A percentile compares a stretch with the other conserved stretches of the same genome.
Evolutionary conservation across 1,140 invertebrate species (phyloP).

Genomic region (Matsumurasca onukii): DNA sequence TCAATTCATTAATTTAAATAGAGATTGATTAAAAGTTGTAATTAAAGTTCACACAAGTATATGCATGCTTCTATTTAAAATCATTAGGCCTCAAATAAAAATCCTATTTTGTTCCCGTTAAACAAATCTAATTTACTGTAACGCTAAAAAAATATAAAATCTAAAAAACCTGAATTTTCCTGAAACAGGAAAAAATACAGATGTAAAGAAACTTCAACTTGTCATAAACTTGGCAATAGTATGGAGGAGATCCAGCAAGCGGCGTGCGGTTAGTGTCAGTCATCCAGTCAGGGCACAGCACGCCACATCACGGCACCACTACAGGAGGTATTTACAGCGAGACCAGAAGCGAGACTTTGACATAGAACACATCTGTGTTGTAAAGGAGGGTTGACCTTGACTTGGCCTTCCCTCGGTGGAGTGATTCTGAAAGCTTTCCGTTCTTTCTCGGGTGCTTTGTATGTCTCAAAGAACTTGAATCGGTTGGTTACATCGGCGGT

Average conservation of each 20-base stretch:
- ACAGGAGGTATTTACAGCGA: constrained; percentile 19
- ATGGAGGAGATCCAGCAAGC: neutral
- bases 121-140: too few relatives aligned
- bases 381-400: constrained; percentile 52
- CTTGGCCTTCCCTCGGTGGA: constrained; percentile 73
- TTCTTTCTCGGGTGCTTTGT: constrained; percentile 67
- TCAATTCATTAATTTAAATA: too few relatives aligned
- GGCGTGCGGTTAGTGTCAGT: neutral
- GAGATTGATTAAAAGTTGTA: too few relatives aligned
- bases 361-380: constrained; percentile 21
- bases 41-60: too few relatives aligned
- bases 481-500: constrained; percentile 79
- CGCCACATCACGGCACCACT: constrained; percentile 10
- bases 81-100: too few relatives aligned
- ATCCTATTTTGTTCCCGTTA: too few relatives aligned
- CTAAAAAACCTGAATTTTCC: too few relatives aligned
- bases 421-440: constrained; percentile 81
- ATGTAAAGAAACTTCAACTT: too few relatives aligned
- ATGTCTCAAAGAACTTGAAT: constrained; percentile 91
- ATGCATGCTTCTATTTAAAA: too few relatives aligned
- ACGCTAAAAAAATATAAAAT: too few relatives aligned
- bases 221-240: too few relatives aligned
- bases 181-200: too few relatives aligned
- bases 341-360: constrained; percentile 2
- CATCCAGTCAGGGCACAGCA: neutral